A percentile compares a stretch with the other conserved stretches of the same genome.
phyloP scores from a whole-genome alignment of 2,113 vertebrate genomes.

The Podilymbus podiceps region DNA sequence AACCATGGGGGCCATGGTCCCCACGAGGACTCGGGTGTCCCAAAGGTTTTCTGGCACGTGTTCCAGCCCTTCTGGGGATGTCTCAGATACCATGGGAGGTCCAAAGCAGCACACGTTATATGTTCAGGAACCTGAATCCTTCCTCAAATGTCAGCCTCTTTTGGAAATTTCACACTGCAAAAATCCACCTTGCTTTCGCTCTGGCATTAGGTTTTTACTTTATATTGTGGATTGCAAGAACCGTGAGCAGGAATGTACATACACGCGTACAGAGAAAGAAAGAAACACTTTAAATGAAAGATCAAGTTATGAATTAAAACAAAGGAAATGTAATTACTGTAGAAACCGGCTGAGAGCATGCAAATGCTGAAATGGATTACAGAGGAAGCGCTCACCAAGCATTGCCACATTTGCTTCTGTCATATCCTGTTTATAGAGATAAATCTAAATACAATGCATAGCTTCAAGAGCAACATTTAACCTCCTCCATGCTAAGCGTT shows the following conservation, averaged over 20 bases:
- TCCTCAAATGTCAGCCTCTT: not conserved
- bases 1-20: not conserved
- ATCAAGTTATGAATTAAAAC: slow-evolving; percentile 40
- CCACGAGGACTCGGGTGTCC: not conserved
- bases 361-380: not conserved
- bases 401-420: not conserved
- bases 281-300: not conserved
- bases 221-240: not conserved
- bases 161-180: not conserved
- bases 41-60: not conserved
- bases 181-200: not conserved
- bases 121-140: not conserved
- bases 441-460: not conserved
- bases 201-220: not conserved
- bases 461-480: not conserved
- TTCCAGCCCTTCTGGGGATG: not conserved
- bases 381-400: not conserved
- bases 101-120: not conserved
- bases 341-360: slow-evolving; percentile 32
- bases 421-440: not conserved
- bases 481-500: not conserved
- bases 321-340: slow-evolving; percentile 22
- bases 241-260: not conserved
- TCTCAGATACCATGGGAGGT: not conserved
- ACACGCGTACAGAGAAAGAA: not conserved